Base-by-base conservation (phyloP, 2,113 vertebrate species). In the Globicephala melas region DNA sequence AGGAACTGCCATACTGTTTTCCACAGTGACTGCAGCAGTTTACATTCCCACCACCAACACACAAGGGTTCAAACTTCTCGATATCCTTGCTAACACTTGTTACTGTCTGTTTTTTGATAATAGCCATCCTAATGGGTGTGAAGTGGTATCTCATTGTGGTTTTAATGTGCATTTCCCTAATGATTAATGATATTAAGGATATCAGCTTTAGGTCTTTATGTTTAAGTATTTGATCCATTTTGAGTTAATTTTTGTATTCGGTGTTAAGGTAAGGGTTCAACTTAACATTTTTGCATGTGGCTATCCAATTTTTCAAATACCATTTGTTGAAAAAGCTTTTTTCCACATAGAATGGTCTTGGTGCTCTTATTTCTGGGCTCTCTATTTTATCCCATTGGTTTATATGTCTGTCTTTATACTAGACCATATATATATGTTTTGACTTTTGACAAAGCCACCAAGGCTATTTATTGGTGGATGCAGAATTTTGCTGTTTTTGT, bases 81-180 rank as follows among this genome's bases (percentile, higher is more conserved):
- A 44, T 28, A 65, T 88, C 62, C 68, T 84, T n/a, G 62, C 31
- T 21, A 65, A 58, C 25, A 74, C 47, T n/a, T 65, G 1, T 12
- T 89, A 55, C 47, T 58, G 79, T 86, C 36, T 44, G 10, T 44
- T n/a, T 9, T 38, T 20, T 26, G 1, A 65, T 60, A n/a, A 11
- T 41, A 58, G 41, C 26, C 26, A 63, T 77, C 21, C 25, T 94
- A 65, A n/a, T 60, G 36, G 9, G 1, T 84, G 14, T 88, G 55
- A 97, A 88, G 44, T 88, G 8, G 8, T 84, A 67, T 26, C 10
- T 71, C 21, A 79, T 60, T 81, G 25, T 80, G 50, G 58, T 93
- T 93, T 93, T 85, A 53, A 50, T 92, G 77, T 79, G 20, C 50
- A 36, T 96, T 96, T 92, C 38, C 47, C 36, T 94, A 82, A 55